Percentiles rank a stretch among this genome's conserved stretches.
Evolutionary conservation across 2,888 invertebrate species (phyloP).

Genomic region (Hemithea aestivaria): DNA sequence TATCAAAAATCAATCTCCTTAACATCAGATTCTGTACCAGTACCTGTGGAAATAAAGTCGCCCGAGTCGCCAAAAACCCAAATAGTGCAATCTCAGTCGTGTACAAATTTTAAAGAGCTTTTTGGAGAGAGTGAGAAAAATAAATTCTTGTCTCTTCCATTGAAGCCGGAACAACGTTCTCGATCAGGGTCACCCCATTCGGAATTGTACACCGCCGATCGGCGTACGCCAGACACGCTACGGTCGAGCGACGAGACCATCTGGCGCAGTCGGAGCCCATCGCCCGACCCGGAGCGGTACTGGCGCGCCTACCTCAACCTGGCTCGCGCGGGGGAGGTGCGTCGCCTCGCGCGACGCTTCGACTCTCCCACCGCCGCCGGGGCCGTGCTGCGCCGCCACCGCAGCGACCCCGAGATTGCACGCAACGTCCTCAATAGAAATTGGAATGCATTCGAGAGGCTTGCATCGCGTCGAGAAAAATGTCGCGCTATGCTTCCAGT

Average conservation of each 20-base stretch:
- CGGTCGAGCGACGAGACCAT: constrained; percentile 82
- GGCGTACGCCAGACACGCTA: constrained; percentile 74
- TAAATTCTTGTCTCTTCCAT: constrained; percentile 78
- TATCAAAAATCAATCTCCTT: constrained; percentile 30
- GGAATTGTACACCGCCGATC: constrained; percentile 66
- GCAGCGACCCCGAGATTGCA: constrained; percentile 89
- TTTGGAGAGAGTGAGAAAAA: constrained; percentile 86
- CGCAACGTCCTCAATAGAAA: constrained; percentile 75
- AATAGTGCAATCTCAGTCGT: constrained; percentile 82
- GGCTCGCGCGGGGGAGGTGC: constrained; percentile 87
- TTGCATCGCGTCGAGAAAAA: constrained; percentile 44
- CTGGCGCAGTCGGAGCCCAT: constrained; percentile 84
- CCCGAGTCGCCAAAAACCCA: constrained; percentile 44
- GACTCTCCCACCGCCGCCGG: constrained; percentile 82
- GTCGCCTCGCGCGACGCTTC: constrained; percentile 87
- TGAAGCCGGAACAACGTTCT: constrained; percentile 61
- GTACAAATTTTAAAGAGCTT: constrained; percentile 88
- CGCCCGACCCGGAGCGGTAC: constrained; percentile 85
- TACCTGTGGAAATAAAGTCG: constrained; percentile 31
- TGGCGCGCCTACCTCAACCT: constrained; percentile 84
- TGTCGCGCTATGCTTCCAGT: constrained; percentile 80
- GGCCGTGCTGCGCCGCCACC: constrained; percentile 80
- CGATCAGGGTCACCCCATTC: constrained; percentile 77
- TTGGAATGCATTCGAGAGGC: constrained; percentile 69
- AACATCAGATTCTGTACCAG: constrained; percentile 11